Conservation (phyloP, 2,113 vertebrate genomes). For the Lipophrys pholis region DNA sequence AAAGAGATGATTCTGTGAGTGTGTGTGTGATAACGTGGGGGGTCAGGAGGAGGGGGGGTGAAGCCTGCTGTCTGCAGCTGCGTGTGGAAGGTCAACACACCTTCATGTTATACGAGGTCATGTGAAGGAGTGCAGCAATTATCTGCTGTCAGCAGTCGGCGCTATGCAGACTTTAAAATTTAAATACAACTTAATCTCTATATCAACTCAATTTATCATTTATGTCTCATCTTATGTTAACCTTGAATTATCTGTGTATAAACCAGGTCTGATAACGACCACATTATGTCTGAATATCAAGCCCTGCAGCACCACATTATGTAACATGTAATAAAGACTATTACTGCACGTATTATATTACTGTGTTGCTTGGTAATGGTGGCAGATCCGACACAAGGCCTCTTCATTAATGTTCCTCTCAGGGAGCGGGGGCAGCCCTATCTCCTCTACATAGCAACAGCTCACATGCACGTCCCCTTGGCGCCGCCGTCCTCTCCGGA, state of each 20-base stretch:
- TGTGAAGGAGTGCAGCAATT: slow-evolving; percentile 27
- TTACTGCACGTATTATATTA: no score
- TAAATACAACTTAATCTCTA: no score
- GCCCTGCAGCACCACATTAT: no score
- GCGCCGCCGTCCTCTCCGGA: slow-evolving; percentile 72
- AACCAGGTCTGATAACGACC: no score
- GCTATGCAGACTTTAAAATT: slow-evolving; percentile 5
- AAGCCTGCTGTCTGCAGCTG: slow-evolving; percentile 45
- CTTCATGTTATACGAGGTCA: slow-evolving; percentile 27
- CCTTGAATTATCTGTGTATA: no score
- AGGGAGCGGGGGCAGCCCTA: slow-evolving; percentile 86
- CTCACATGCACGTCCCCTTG: slow-evolving; percentile 96
- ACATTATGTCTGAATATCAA: no score
- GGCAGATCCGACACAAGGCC: background rate
- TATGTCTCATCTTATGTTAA: no score
- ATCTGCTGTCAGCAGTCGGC: background rate
- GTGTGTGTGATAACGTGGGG: slow-evolving; percentile 1
- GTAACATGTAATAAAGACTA: no score
- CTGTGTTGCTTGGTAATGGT: no score
- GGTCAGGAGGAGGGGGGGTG: no score
- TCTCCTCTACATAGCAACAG: slow-evolving; percentile 90
- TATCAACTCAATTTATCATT: no score
- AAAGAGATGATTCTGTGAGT: no score
- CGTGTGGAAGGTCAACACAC: slow-evolving; percentile 9
- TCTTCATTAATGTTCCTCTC: slow-evolving; percentile 5